Percentiles rank a stretch among this genome's conserved stretches.
Evolutionary conservation across 2,113 vertebrate genomes (phyloP).

Genomic region (Elgaria multicarinata): DNA sequence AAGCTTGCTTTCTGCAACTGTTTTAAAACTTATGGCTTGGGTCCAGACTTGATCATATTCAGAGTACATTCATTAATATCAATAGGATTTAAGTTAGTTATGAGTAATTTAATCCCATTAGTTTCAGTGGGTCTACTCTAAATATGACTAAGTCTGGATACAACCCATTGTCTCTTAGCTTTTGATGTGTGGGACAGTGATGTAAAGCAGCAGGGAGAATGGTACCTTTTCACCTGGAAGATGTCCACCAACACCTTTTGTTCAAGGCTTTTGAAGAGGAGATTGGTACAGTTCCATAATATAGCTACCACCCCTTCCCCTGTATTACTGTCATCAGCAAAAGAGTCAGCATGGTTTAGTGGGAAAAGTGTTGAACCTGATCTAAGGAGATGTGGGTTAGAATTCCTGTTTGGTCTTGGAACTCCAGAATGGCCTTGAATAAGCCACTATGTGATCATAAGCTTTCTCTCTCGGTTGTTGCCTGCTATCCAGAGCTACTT

Average conservation of each 20-base stretch:
- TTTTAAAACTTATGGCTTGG: neutral
- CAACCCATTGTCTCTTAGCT: neutral
- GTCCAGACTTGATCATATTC: neutral
- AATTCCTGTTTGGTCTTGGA: neutral
- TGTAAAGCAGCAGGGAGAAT: neutral
- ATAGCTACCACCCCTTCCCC: neutral
- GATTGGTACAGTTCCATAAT: neutral
- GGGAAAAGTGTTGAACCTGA: neutral
- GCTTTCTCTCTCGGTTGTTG: neutral
- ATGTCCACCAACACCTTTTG: neutral
- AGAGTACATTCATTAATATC: neutral
- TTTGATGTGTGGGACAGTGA: neutral
- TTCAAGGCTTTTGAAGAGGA: neutral
- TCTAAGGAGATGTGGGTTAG: neutral
- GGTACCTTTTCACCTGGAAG: neutral
- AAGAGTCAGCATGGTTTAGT: neutral
- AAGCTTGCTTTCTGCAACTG: neutral
- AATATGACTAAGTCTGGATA: neutral
- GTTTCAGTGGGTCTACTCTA: neutral
- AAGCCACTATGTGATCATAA: neutral
- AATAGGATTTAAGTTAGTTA: neutral
- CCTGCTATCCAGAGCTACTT: neutral
- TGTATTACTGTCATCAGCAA: neutral
- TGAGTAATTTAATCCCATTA: neutral
- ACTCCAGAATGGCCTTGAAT: neutral